Evolutionary conservation across 2,113 vertebrate genomes (phyloP).

Genomic region (Callospermophilus lateralis): DNA sequence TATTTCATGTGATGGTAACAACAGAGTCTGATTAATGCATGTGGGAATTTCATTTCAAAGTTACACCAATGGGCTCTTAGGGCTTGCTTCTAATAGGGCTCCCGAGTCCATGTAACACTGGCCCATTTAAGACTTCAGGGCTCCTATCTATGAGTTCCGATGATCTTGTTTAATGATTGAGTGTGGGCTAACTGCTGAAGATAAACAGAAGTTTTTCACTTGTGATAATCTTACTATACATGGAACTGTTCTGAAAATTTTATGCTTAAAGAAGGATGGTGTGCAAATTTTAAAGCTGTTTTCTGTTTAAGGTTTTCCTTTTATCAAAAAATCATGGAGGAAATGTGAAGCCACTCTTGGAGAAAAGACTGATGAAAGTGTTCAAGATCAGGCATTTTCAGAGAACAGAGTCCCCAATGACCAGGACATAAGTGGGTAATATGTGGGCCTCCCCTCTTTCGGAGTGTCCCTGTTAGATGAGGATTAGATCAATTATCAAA

Average conservation of each 20-base stretch:
- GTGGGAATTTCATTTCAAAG: slow-evolving; percentile 75
- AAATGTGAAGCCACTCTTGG: not conserved
- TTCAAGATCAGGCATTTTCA: not conserved
- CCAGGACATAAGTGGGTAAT: not conserved
- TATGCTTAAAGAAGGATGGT: not conserved
- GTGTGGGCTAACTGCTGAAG: not conserved
- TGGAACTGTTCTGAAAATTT: slow-evolving; percentile 11
- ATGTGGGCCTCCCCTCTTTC: not conserved
- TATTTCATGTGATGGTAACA: slow-evolving; percentile 80
- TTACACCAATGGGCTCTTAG: slow-evolving; percentile 49
- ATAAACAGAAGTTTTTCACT: not conserved
- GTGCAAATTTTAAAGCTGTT: not conserved
- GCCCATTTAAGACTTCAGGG: slow-evolving; percentile 34
- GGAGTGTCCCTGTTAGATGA: not conserved
- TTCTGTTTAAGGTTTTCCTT: slow-evolving; percentile 21
- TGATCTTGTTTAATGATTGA: slow-evolving; percentile 38
- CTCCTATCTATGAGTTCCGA: not conserved
- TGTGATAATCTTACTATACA: not conserved
- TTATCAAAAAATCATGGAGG: not conserved
- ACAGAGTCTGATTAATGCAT: slow-evolving; percentile 76
- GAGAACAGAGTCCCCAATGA: not conserved
- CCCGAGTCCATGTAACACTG: slow-evolving; percentile 27
- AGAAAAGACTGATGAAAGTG: not conserved
- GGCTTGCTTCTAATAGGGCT: slow-evolving; percentile 43
- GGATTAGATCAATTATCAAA: not conserved